A percentile compares a stretch with the other conserved stretches of the same genome.
These are phyloP conservation scores for Drosophila bipectinata DNA, from an alignment of 1,140 invertebrate genomes.

Conservation along the genomic window DNA sequence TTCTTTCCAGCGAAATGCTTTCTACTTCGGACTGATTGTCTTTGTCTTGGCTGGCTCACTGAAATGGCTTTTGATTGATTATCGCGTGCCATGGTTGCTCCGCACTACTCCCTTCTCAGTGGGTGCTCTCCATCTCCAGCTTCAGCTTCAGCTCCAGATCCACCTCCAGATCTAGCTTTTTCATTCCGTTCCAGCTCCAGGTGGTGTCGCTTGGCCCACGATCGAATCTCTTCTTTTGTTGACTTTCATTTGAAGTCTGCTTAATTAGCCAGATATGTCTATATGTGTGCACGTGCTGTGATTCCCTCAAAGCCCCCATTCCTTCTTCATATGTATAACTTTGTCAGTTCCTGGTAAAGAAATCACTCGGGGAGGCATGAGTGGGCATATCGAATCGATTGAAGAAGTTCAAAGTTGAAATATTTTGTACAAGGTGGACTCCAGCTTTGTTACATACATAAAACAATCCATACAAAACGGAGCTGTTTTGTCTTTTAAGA, in stretches of 20 bases:
- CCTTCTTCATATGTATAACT: slow-evolving; percentile 10
- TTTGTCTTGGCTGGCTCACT: slow-evolving; percentile 41
- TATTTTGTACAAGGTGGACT: slow-evolving; percentile 37
- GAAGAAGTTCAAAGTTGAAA: slow-evolving; percentile 49
- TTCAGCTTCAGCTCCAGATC: slow-evolving; percentile 34
- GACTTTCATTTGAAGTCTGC: slow-evolving; percentile 70
- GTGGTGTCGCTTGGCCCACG: slow-evolving; percentile 72
- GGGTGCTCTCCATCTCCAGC: slow-evolving; percentile 54
- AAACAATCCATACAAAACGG: too few relatives aligned
- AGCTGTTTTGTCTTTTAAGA: background rate
- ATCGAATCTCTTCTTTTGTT: slow-evolving; percentile 60
- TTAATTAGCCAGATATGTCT: slow-evolving; percentile 72
- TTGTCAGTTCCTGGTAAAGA: slow-evolving; percentile 43
- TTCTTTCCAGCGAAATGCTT: slow-evolving; percentile 76
- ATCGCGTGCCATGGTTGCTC: slow-evolving; percentile 71
- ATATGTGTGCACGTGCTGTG: slow-evolving; percentile 62
- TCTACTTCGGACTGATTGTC: slow-evolving; percentile 67
- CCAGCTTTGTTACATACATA: background rate
- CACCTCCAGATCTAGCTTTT: slow-evolving; percentile 11
- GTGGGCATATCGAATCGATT: slow-evolving; percentile 52
- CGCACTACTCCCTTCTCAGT: slow-evolving; percentile 43
- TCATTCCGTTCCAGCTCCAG: slow-evolving; percentile 19
- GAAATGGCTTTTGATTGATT: slow-evolving; percentile 78
- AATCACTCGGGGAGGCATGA: slow-evolving; percentile 34
- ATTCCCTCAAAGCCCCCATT: slow-evolving; percentile 42